Conservation (phyloP, 2,888 invertebrate genomes). For the Cosmorhoe ocellata region DNA sequence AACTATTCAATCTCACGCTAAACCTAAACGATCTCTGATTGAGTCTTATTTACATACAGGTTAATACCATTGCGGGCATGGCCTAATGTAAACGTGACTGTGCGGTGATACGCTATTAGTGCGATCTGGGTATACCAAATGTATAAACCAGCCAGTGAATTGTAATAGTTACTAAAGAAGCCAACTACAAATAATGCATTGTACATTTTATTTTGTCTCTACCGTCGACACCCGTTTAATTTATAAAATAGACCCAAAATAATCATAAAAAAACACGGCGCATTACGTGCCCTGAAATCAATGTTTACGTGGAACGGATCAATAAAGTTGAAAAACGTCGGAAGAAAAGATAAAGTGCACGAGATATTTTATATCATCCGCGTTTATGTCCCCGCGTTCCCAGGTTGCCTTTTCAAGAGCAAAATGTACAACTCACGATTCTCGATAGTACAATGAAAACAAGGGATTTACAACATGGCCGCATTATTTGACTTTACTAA, state of each 20-base stretch:
- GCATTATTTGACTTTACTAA: conserved; percentile 57
- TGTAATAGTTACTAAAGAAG: no score
- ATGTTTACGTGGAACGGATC: background rate
- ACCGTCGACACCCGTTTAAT: no score
- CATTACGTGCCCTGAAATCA: no score
- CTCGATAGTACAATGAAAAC: conserved; percentile 64
- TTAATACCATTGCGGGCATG: conserved; percentile 29
- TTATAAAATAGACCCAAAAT: no score
- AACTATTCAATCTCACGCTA: conserved; percentile 48
- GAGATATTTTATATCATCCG: conserved; percentile 35
- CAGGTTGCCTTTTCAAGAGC: conserved; percentile 55
- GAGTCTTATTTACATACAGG: conserved; percentile 37
- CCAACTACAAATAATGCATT: no score
- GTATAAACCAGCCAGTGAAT: no score
- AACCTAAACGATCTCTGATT: conserved; percentile 40
- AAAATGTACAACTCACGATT: conserved; percentile 64
- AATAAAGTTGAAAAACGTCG: conserved; percentile 11
- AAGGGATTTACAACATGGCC: conserved; percentile 58
- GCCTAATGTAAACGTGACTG: conserved; percentile 39
- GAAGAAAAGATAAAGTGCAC: background rate
- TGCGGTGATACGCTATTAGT: conserved; percentile 44
- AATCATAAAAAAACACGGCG: no score
- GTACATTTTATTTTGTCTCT: no score
- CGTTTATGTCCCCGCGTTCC: conserved; percentile 46
- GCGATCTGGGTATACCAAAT: conserved; percentile 34